Percentiles rank a stretch among this genome's conserved stretches.
These are phyloP conservation scores for Nyctibius grandis DNA, from an alignment of 2,797 vertebrate genomes.

Conservation along the genomic window DNA sequence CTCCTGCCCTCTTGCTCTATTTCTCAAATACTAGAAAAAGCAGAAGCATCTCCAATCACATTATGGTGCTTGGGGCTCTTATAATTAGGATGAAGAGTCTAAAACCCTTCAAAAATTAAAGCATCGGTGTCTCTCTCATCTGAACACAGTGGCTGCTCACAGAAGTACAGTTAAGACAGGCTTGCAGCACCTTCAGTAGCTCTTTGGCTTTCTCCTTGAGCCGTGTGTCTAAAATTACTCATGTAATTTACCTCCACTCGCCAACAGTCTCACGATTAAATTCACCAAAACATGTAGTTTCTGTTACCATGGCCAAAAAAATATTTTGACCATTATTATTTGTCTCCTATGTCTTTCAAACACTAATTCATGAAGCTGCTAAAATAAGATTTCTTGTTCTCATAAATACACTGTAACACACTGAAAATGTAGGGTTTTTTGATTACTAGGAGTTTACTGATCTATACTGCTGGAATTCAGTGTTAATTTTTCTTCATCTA, in stretches of 20 bases:
- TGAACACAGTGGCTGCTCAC: neutral
- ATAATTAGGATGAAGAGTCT: neutral
- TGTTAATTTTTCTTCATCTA: neutral
- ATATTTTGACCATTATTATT: neutral
- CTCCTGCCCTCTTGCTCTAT: neutral
- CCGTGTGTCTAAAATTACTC: neutral
- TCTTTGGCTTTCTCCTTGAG: neutral
- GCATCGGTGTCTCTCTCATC: neutral
- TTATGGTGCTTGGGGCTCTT: neutral
- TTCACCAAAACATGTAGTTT: neutral
- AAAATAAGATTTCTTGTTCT: neutral
- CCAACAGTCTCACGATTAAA: neutral
- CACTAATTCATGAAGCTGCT: neutral
- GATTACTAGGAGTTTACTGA: neutral
- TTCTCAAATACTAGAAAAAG: neutral
- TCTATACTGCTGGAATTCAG: neutral
- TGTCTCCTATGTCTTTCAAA: neutral
- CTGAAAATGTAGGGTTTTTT: neutral
- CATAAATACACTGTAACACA: neutral
- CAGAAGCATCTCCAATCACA: neutral
- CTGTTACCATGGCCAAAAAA: neutral
- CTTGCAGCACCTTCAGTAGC: neutral
- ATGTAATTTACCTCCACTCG: neutral
- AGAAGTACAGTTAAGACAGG: neutral
- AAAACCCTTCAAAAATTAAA: neutral